A percentile compares a stretch with the other conserved stretches of the same genome.
Evolutionary conservation across 2,113 vertebrate genomes (phyloP).

Genomic region (Lepus timidus): DNA sequence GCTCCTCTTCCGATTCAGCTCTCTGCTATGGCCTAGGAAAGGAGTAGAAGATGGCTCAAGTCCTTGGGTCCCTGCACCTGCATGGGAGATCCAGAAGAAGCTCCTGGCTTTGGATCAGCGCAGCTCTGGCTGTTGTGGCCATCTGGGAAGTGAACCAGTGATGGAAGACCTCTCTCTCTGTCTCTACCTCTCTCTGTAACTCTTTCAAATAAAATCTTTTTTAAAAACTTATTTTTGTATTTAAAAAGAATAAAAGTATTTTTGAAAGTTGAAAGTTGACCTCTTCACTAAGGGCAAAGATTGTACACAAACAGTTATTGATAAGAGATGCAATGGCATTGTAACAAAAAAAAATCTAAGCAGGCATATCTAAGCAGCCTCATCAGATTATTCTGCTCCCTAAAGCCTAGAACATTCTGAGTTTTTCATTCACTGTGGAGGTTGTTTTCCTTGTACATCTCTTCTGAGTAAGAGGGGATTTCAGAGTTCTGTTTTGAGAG

Average conservation of each 20-base stretch:
- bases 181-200: too few species aligned
- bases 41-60: too few species aligned
- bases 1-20: too few species aligned
- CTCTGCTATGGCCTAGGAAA: too few species aligned
- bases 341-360: conserved; percentile 21
- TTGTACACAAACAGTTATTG: too few species aligned
- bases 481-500: neutral
- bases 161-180: too few species aligned
- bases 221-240: neutral
- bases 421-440: neutral
- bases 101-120: too few species aligned
- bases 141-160: too few species aligned
- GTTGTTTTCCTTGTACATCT: neutral
- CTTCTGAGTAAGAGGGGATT: neutral
- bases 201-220: too few species aligned
- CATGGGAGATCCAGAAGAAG: too few species aligned
- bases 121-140: too few species aligned
- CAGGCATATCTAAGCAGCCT: neutral
- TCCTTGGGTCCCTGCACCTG: too few species aligned
- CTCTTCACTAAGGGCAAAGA: neutral
- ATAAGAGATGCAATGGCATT: neutral
- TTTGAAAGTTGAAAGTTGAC: neutral
- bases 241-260: neutral
- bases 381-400: neutral
- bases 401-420: neutral